Evolutionary conservation across 2,113 vertebrate genomes (phyloP), one percentile per base, ranked within the genome.

Genomic region (Heterocephalus glaber): DNA sequence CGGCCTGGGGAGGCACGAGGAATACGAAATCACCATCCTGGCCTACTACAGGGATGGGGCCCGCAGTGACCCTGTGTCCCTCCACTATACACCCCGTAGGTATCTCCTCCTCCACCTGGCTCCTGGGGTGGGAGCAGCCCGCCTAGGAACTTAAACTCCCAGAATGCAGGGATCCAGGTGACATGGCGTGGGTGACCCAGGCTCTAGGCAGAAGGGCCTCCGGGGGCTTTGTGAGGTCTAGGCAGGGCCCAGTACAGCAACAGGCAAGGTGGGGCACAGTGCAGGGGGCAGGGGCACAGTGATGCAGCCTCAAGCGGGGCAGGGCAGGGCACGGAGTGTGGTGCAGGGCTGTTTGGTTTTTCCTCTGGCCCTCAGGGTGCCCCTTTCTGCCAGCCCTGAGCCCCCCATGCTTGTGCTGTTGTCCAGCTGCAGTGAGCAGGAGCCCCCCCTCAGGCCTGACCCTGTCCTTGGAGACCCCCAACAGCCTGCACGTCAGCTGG

Each of bases 21-120:
- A 99, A 84, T 99, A 99, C 85, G 99, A 99, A 97, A 99, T 99
- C 92, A 99, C 99, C 52, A 98, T 99, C 94, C 99, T 99, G 90
- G 99, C 99, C 0, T 98, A 99, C 38, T 99, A 99, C 92, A 98
- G 98, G 28, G 99, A 99, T 0, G 99, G 99, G 24, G 99, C 99
- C 92, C 99, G 98, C 95, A 99, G 99, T 0, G 99, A 99, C 92
- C 99, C 99, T 0, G 99, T 99, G 76, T 99, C 99, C 58, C 98
- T 98, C 30, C 98, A 98, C 86, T 99, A 99, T 83, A 99, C 98
- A 95, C 99, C 99, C 44, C 95, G 99, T 99, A 98, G 99, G 99
- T 99, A 93, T 61, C n/a, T 20, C 60, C 6, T 33, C 9, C 76
- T 56, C 58, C 58, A 22, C 22, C 66, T 22, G 14, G 8, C 56